Evolutionary conservation across 1,140 invertebrate genomes (phyloP).

Genomic region (Chironomus tepperi): DNA sequence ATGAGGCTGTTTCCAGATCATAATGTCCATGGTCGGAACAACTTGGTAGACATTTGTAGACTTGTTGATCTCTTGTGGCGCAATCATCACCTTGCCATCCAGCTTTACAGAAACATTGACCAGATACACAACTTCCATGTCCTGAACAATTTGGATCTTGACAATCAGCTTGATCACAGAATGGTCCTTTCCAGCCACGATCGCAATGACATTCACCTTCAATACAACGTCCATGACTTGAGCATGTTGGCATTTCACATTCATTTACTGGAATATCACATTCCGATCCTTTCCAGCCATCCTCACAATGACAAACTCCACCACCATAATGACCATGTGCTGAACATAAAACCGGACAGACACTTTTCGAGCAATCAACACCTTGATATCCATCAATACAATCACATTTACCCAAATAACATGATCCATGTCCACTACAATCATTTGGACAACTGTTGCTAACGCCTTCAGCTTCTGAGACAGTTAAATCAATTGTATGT

Average conservation of each 20-base stretch:
- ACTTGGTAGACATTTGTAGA: conserved; percentile 79
- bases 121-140: conserved; percentile 86
- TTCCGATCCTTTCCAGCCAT: conserved; percentile 93
- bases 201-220: conserved; percentile 83
- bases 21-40: conserved; percentile 86
- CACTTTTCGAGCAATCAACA: conserved; percentile 82
- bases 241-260: conserved; percentile 87
- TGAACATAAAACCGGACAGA: conserved; percentile 96
- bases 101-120: conserved; percentile 87
- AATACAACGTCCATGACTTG: conserved; percentile 80
- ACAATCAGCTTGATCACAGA: conserved; percentile 77
- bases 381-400: conserved; percentile 94
- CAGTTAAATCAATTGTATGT: conserved; percentile 68
- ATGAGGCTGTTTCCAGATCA: conserved; percentile 76
- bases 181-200: conserved; percentile 78
- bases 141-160: conserved; percentile 78
- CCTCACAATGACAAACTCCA: conserved; percentile 91
- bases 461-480: conserved; percentile 75
- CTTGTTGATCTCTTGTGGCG: conserved; percentile 73
- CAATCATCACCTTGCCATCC: conserved; percentile 93
- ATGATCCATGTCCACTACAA: conserved; percentile 89
- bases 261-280: conserved; percentile 88
- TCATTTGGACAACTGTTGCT: conserved; percentile 87
- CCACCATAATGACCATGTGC: conserved; percentile 92
- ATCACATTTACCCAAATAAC: conserved; percentile 88